Percentiles rank a stretch among this genome's conserved stretches.
phyloP scores from a whole-genome alignment of 2,888 invertebrate genomes.

The Drosophila tripunctata region DNA sequence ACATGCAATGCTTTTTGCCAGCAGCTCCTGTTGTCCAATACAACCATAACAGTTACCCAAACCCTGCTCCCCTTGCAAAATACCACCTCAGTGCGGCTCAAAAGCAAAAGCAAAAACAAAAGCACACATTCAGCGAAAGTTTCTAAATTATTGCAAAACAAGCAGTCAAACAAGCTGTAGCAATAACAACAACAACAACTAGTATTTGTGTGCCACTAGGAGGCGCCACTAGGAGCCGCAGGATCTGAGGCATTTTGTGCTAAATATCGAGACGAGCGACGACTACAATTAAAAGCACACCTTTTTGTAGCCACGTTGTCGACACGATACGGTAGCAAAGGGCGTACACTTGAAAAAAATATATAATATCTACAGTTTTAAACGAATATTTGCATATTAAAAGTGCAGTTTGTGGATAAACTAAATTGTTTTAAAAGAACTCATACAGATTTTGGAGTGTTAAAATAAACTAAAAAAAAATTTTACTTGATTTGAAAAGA shows the following conservation, averaged over 20 bases:
- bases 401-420: neutral
- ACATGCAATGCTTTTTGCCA: conserved; percentile 41
- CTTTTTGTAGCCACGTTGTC: conserved; percentile 59
- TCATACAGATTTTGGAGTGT: too few relatives aligned
- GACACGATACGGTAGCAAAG: conserved; percentile 17
- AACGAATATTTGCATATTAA: too few relatives aligned
- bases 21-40: neutral
- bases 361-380: too few relatives aligned
- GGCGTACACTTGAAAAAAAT: neutral
- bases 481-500: too few relatives aligned
- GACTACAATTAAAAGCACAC: conserved; percentile 81
- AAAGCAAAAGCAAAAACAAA: conserved; percentile 50
- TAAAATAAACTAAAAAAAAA: too few relatives aligned
- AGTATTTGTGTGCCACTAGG: conserved; percentile 50
- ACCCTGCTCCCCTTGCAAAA: neutral
- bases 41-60: neutral
- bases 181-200: conserved; percentile 40
- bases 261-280: conserved; percentile 64
- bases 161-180: conserved; percentile 63
- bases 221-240: conserved; percentile 42
- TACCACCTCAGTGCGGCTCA: conserved; percentile 6
- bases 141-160: conserved; percentile 78
- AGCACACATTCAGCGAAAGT: conserved; percentile 77
- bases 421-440: too few relatives aligned
- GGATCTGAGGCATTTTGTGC: conserved; percentile 54